Base-by-base conservation (phyloP, 2,888 invertebrate genomes). In the Vandiemenella viatica region DNA sequence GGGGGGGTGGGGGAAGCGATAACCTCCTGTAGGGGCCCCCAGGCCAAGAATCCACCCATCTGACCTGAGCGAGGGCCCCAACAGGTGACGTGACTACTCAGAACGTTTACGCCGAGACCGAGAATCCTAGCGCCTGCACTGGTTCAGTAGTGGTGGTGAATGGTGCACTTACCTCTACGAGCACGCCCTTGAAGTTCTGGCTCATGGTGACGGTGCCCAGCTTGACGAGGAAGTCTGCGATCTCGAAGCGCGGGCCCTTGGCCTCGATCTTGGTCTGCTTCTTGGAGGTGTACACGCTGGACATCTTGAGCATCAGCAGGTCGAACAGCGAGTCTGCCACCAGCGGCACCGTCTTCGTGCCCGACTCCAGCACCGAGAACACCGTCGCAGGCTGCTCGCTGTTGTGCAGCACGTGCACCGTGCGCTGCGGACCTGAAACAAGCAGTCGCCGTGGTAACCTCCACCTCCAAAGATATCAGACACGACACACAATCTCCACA, bases 331-430 rank as follows among this genome's bases (percentile, higher is more conserved):
- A 83, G 62, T 95, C 95, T 0, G 93, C 90, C 23, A 90, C 85
- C 0, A 96, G 73, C 2, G 90, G 85, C 22, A 91, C 83, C 51
- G 83, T 82, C 63, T 88, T 88, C 10, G 77, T 80, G 0, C 89
- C 90, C 45, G 83, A 83, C 59, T 95, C 95, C 6, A 95, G 71
- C 21, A 93, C 79, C 7, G 92, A 85, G 68, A 93, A 95, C 3
- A 91, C 90, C 0, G 93, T 87, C 0, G 91, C 92, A 0, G 95
- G 95, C 62, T 91, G 88, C 63, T 96, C 95, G 0, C 90, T 92
- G 66, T 95, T 90, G 68, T 95, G 93, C 7, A 96, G 72, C n/a
- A 95, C 83, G 66, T 93, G 90, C 0, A 93, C 83, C 0, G 85
- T 83, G 59, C 86, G 79, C 51, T 83, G 81, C 43, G 79, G 76